Conservation (phyloP, 2,797 vertebrate species). For the Uromys caudimaculatus region DNA sequence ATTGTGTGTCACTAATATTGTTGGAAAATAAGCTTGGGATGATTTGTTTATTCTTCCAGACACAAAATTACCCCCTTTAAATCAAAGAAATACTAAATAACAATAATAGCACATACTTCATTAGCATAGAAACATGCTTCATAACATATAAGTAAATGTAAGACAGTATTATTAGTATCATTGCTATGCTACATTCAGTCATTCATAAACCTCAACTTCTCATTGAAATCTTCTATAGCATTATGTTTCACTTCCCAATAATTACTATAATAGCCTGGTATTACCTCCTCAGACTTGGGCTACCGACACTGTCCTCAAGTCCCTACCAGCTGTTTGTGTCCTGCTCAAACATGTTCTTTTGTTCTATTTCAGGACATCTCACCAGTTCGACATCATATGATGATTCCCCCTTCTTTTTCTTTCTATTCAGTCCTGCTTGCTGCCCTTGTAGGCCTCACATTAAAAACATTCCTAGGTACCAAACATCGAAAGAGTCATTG, state of each 20-base stretch:
- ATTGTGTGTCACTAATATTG: slow-evolving; percentile 11
- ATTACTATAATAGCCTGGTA: neutral
- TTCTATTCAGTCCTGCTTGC: neutral
- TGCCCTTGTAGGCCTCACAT: neutral
- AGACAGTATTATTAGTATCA: neutral
- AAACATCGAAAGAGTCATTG: neutral
- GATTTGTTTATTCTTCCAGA: slow-evolving; percentile 43
- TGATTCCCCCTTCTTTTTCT: neutral
- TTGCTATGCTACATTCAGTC: neutral
- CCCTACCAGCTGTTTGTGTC: neutral
- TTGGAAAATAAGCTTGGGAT: neutral
- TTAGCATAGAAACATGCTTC: neutral
- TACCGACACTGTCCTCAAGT: neutral
- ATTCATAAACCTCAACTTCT: neutral
- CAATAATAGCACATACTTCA: neutral
- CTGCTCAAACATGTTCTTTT: neutral
- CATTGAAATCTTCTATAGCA: neutral
- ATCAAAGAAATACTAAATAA: neutral
- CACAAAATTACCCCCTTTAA: slow-evolving; percentile 16
- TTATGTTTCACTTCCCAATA: too few species aligned
- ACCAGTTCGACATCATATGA: neutral
- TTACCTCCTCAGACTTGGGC: neutral
- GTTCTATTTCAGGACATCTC: neutral
- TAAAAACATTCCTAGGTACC: neutral
- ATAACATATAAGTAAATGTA: neutral